Percentiles rank a stretch among this genome's conserved stretches.
Conservation (phyloP, 2,888 invertebrate genomes). For the Hartigia nigra region DNA sequence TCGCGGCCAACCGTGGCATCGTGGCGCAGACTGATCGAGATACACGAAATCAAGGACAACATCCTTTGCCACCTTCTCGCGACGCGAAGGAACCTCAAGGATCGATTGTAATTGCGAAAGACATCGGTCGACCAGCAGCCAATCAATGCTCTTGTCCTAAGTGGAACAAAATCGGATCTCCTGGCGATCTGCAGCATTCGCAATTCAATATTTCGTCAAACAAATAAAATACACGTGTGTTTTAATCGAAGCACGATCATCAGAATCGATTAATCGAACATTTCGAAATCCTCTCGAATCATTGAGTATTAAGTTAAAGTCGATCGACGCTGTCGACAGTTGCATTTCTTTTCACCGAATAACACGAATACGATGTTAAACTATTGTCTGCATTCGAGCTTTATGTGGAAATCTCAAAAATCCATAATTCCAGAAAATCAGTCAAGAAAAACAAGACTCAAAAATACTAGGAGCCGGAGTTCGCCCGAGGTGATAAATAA, state of each 20-base stretch:
- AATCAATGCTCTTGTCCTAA: neutral
- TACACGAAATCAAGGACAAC: neutral
- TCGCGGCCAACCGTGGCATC: neutral
- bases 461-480: neutral
- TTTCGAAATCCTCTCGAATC: neutral
- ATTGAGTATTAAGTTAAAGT: neutral
- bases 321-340: neutral
- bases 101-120: neutral
- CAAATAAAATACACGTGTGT: slow-evolving; percentile 7
- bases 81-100: neutral
- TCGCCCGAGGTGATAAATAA: neutral
- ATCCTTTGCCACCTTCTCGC: neutral
- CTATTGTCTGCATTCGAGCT: neutral
- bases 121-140: neutral
- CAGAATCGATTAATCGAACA: neutral
- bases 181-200: neutral
- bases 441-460: neutral
- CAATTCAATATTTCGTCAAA: neutral
- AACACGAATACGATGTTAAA: neutral
- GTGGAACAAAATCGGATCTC: neutral
- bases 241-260: neutral
- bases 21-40: neutral
- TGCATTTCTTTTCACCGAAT: neutral
- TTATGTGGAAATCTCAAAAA: neutral
- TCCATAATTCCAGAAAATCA: too few relatives aligned